Base-by-base conservation (phyloP, 2,888 invertebrate genomes). In the Latrodectus hesperus region DNA sequence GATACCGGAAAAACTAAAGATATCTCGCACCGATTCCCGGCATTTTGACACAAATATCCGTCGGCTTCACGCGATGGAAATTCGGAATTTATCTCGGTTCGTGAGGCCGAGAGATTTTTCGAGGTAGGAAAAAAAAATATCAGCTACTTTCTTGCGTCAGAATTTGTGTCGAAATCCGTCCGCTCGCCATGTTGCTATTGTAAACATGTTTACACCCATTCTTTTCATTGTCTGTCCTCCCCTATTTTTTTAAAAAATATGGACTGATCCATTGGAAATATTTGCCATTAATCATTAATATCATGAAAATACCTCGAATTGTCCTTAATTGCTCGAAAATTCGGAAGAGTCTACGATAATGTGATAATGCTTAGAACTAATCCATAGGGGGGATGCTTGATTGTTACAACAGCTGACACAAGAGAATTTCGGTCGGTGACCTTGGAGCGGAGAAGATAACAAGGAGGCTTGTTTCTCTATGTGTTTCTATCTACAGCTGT, bases 181-280 rank as follows among this genome's bases (percentile, higher is more conserved):
- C 22, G 53, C 86, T 72, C 81, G 75, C 81, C 85, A 86, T 86
- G 81, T 81, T 86, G 76, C 86, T 72, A 86, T 55, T 82, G 87
- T 87, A 87, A 87, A 87, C 87, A 87, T 87, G 87, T 87, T 87
- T 87, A 87, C 87, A 68, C 73, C 82, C 82, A 78, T 87, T 87
- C 73, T 68, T 17, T 82, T 22, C 52, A 55, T 67, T 26, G 77
- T 22, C 10, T 17, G 14, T 38, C 52, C 87, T 78, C 87, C 87
- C 87, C 49, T 4, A 16, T 60, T 14, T 55, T 60, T 80, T 14
- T 17, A 14, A n/a, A 9, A 17, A 51, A n/a, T 12, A 51, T 11
- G 9, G 49, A 16, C 5, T 4, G 0, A 71, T 22, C 16, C 14
- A 71, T 12, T 16, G 49, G 10, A 51, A 9, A 51, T 71, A 51